Base-by-base conservation (phyloP, 2,888 invertebrate species). In the Drosophila acutilabella region DNA sequence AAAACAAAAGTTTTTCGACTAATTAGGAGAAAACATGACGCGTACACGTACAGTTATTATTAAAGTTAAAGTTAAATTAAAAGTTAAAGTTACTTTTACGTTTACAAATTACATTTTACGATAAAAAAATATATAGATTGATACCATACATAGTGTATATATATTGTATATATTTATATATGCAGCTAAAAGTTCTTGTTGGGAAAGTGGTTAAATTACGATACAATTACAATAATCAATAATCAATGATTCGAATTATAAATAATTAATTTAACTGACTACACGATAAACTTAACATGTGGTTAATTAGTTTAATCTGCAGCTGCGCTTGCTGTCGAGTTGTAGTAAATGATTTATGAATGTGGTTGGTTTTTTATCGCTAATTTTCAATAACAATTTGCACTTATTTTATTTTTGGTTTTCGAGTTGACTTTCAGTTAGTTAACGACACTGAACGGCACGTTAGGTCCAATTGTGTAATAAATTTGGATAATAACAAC, bases 291-390 rank as follows among this genome's bases (percentile, higher is more conserved):
- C 75, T 74, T 73, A 78, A 61, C 40, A 42, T 33, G 18, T 45
- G 52, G 78, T 74, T 30, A 30, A 30, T 30, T 77, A 74, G 62
- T 64, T 47, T 10, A 41, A 2, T 57, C 38, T 36, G 45, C 52
- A 50, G 56, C 48, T 57, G 50, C 66, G 64, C 10, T 52, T 64
- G 86, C 72, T 82, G 86, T 82, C 83, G 83, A 83, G 86, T 82
- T 82, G 88, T 57, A 48, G 42, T 40, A 62, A 33, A 58, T 72
- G 67, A 64, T 66, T 83, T 78, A 67, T 45, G 14, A 61, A 56
- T 58, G 33, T 40, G 48, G 48, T 52, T 53, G 23, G 7, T 45
- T 26, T 36, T 36, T 36, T 30, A 30, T 30, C 30, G 13, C 36
- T 36, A 36, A 36, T 36, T 36, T 36, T 13, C 0, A 1, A 8